A percentile compares a stretch with the other conserved stretches of the same genome.
phyloP scores from a whole-genome alignment of 2,888 invertebrate genomes.

The Slavum lentiscoides region DNA sequence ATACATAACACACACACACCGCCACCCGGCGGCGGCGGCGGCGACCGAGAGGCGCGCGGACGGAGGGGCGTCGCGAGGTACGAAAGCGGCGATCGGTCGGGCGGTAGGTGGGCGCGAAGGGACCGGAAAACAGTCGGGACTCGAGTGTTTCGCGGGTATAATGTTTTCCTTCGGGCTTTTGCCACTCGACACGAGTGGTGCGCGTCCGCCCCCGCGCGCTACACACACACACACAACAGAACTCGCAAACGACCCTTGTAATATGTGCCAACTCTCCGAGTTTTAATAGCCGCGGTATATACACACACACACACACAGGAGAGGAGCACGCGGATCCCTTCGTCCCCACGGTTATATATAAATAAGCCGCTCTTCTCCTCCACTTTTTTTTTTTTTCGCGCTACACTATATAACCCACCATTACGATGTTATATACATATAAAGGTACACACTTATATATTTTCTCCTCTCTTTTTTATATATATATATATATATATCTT shows the following conservation, averaged over 20 bases:
- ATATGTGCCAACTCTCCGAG: slow-evolving; percentile 51
- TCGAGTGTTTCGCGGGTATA: slow-evolving; percentile 52
- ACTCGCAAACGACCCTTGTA: slow-evolving; percentile 52
- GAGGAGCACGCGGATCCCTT: background rate
- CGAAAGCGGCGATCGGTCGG: background rate
- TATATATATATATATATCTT: too few relatives aligned
- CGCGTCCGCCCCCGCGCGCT: background rate
- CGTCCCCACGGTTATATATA: slow-evolving; percentile 35
- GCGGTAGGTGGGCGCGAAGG: too few relatives aligned
- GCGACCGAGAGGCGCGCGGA: background rate
- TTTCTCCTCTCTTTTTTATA: background rate
- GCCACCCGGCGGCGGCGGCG: background rate
- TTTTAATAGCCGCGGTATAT: slow-evolving; percentile 49
- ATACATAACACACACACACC: background rate
- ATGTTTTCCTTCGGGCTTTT: slow-evolving; percentile 51
- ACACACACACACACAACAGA: background rate
- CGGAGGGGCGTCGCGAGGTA: background rate
- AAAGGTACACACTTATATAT: slow-evolving; percentile 13
- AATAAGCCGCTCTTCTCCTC: slow-evolving; percentile 38
- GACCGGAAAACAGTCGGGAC: slow-evolving; percentile 43
- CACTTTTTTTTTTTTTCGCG: slow-evolving; percentile 36
- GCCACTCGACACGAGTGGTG: slow-evolving; percentile 51
- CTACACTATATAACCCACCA: too few relatives aligned
- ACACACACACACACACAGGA: background rate
- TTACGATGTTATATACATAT: too few relatives aligned